phyloP scores from a whole-genome alignment of 2,888 invertebrate species.

The Patella caerulea region DNA sequence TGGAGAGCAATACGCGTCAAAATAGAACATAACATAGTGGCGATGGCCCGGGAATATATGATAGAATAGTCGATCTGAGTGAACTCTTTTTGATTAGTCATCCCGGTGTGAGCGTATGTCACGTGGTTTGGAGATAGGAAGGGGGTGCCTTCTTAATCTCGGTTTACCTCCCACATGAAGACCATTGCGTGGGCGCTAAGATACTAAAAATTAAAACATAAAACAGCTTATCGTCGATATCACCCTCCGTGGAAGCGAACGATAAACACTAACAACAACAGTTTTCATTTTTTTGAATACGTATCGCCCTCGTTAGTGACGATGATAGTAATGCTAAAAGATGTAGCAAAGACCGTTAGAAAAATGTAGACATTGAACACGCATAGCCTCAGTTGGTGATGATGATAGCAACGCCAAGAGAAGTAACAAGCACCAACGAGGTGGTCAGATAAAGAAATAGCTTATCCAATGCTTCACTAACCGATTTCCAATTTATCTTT shows the following conservation, averaged over 20 bases:
- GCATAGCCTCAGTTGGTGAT: background rate
- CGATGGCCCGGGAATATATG: background rate
- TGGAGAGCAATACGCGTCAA: background rate
- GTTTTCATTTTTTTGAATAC: no score
- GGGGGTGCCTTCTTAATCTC: no score
- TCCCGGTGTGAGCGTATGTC: no score
- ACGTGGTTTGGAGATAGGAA: no score
- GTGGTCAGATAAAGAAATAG: background rate
- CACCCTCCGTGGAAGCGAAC: no score
- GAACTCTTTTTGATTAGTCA: no score
- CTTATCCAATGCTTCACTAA: background rate
- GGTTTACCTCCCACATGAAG: no score
- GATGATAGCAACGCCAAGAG: background rate
- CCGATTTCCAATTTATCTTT: background rate
- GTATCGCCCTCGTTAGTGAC: background rate
- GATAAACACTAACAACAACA: no score
- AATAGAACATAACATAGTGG: background rate
- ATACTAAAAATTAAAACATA: no score
- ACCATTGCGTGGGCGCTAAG: no score
- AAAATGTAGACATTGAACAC: background rate
- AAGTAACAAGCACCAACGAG: background rate
- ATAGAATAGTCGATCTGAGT: no score
- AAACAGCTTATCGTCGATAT: no score
- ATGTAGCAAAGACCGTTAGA: background rate
- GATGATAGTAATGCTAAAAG: background rate